Evolutionary conservation across 2,113 vertebrate genomes (phyloP), one percentile per base, ranked within the genome.

Genomic region (Coptodon bakossiorum): DNA sequence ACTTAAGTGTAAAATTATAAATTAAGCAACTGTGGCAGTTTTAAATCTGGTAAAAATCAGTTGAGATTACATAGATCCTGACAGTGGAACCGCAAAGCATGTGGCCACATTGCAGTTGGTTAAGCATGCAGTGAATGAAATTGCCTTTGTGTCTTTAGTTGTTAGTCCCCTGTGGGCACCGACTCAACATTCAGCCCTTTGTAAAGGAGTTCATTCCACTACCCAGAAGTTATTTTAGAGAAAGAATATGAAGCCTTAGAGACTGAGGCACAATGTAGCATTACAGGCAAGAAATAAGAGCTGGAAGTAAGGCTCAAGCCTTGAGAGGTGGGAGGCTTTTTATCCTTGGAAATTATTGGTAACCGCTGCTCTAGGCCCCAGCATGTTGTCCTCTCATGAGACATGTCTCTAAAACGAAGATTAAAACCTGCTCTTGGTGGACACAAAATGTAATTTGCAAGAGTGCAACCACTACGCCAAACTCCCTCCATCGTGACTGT

Each of bases 321-420:
- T 59, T 85, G 56, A 80, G 76, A 68, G 80, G 68, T 84, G 53
- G 76, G 73, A 84, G 66, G 36, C 27, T 80, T 91, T 90, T 89
- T 88, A 90, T 84, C 9, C 5, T 87, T 40, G 48, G 40, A 84
- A 90, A 83, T 90, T 83, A 91, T 81, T 85, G 73, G 82, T 83
- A 80, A 84, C 85, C 22, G 45, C 66, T 59, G 38, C 80, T 81
- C 61, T 27, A 24, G 56, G 48, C 82, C 34, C 61, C 63, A 27
- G 73, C 76, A 36, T 3, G 38, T 19, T 52, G 17, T 78, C 73
- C 45, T 52, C 27, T n/a, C 73, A 31, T 78, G 57, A 61, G 34
- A 38, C 34, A 38, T 50, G 48, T 71, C 45, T 84, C 36, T 53
- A 56, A 27, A 85, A 84, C 53, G 16, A 34, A 83, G 38, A 73